Evolutionary conservation across 2,797 vertebrate genomes (phyloP).

Genomic region (Naso thynnoides): DNA sequence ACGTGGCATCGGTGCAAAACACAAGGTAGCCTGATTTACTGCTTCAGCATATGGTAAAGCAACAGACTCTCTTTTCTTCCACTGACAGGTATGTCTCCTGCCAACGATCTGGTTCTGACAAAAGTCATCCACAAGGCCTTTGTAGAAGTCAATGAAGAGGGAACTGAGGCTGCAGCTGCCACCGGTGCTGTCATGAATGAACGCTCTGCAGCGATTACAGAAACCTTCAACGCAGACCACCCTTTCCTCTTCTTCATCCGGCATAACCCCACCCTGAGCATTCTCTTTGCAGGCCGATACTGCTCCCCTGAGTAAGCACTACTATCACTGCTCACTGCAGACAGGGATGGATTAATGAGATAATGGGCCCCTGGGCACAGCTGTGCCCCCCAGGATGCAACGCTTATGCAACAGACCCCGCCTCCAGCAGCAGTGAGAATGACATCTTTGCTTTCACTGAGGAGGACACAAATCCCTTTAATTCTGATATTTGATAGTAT

Average conservation of each 20-base stretch:
- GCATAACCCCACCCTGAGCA: conserved; percentile 81
- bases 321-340: background rate
- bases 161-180: conserved; percentile 89
- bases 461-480: no score
- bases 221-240: conserved; percentile 85
- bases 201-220: conserved; percentile 37
- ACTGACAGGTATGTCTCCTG: conserved; percentile 84
- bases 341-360: background rate
- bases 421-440: background rate
- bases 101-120: conserved; percentile 85
- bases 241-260: conserved; percentile 95
- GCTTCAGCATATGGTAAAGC: conserved; percentile 69
- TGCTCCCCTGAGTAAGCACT: conserved; percentile 73
- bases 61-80: conserved; percentile 77
- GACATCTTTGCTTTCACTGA: background rate
- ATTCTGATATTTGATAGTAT: no score
- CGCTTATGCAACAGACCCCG: no score
- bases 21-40: background rate
- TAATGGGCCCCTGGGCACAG: background rate
- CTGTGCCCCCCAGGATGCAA: no score
- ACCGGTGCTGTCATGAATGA: conserved; percentile 77
- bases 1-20: no score
- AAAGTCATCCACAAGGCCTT: conserved; percentile 91
- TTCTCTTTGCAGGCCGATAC: conserved; percentile 90
- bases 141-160: conserved; percentile 92